phyloP scores from a whole-genome alignment of 1,140 invertebrate genomes.

The Lordiphosa clarofinis region DNA sequence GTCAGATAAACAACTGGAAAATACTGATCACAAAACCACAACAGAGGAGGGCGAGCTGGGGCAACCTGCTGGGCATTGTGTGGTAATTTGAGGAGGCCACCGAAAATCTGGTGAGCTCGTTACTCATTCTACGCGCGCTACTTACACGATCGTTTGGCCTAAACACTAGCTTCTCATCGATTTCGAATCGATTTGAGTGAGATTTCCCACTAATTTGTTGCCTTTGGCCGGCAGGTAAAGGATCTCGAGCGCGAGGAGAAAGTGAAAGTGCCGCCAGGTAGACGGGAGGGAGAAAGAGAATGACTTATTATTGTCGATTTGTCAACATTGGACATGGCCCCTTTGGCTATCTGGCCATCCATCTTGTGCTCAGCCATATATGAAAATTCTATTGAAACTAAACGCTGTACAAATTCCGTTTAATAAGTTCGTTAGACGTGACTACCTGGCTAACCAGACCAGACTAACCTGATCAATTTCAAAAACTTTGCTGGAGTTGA shows the following conservation, averaged over 20 bases:
- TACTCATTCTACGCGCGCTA: conserved; percentile 46
- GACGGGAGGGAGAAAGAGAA: not conserved
- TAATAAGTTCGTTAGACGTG: too few relatives aligned
- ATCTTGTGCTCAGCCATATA: conserved; percentile 15
- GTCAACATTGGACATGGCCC: conserved; percentile 69
- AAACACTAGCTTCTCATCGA: conserved; percentile 40
- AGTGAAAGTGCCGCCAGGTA: conserved; percentile 58
- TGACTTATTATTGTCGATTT: conserved; percentile 71
- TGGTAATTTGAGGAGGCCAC: conserved; percentile 44
- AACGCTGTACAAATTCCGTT: too few relatives aligned
- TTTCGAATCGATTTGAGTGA: conserved; percentile 65
- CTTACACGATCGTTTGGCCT: conserved; percentile 25
- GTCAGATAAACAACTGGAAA: conserved; percentile 50
- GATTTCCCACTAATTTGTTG: conserved; percentile 64
- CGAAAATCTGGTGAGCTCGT: conserved; percentile 40
- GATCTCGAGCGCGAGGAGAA: conserved; percentile 28
- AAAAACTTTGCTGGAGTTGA: too few relatives aligned
- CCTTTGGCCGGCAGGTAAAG: conserved; percentile 29
- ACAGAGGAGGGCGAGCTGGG: conserved; percentile 3
- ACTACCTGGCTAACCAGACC: too few relatives aligned
- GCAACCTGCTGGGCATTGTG: conserved; percentile 52
- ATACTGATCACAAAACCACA: conserved; percentile 13
- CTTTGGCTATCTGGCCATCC: conserved; percentile 42
- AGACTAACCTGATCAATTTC: too few relatives aligned
- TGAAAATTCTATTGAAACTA: too few relatives aligned